A percentile compares a stretch with the other conserved stretches of the same genome.
phyloP scores from a whole-genome alignment of 2,797 vertebrate genomes.

The Megaceryle alcyon region DNA sequence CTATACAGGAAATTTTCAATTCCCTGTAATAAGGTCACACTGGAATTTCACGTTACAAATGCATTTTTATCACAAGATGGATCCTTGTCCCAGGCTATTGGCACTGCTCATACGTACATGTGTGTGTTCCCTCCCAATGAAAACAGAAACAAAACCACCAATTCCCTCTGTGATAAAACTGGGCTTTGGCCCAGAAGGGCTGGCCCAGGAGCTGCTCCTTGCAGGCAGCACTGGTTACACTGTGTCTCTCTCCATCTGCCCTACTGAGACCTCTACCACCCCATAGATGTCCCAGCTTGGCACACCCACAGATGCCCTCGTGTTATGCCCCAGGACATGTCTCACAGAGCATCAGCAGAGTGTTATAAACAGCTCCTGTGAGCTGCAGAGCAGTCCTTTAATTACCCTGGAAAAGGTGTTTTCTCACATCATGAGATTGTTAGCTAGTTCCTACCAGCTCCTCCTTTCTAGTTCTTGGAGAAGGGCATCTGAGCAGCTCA shows the following conservation, averaged over 20 bases:
- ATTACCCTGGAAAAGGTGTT: background rate
- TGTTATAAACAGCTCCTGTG: background rate
- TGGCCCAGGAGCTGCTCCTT: background rate
- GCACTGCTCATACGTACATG: accelerated
- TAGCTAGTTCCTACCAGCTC: background rate
- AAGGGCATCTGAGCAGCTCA: background rate
- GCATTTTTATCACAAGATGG: background rate
- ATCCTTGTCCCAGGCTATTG: background rate
- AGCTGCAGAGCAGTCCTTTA: background rate
- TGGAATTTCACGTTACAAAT: background rate
- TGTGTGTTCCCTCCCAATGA: background rate
- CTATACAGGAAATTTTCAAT: background rate
- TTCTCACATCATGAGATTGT: background rate
- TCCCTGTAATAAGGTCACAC: background rate
- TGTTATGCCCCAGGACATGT: accelerated
- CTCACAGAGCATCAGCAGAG: accelerated
- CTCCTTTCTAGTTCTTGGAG: background rate
- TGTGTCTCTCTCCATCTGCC: background rate
- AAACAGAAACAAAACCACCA: background rate
- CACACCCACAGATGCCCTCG: background rate
- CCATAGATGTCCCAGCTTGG: background rate
- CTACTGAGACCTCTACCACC: background rate
- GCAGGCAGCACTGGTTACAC: accelerated
- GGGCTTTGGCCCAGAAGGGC: background rate
- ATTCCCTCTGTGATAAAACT: background rate